phyloP scores from a whole-genome alignment of 1,140 invertebrate species.

The Cataglyphis hispanica region DNA sequence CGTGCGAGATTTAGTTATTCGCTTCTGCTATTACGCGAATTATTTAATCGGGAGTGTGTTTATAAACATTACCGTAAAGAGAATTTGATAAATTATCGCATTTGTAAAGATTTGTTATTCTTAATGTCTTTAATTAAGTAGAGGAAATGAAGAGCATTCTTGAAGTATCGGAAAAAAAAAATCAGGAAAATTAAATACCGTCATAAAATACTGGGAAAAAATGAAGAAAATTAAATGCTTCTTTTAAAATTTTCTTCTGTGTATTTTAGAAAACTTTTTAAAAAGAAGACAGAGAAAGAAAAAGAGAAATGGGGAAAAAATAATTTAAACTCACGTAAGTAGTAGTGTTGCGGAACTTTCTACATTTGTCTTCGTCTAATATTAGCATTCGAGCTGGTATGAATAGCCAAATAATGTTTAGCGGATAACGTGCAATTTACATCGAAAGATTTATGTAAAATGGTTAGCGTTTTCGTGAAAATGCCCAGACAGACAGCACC shows the following conservation, averaged over 20 bases:
- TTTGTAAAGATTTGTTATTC: background rate
- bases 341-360: background rate
- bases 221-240: too few relatives aligned
- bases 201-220: background rate
- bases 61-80: background rate
- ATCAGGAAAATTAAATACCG: background rate
- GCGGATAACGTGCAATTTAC: constrained; percentile 15
- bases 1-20: background rate
- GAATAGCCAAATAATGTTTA: constrained; percentile 22
- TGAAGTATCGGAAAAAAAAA: background rate
- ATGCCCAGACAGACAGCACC: constrained; percentile 2
- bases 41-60: background rate
- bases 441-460: constrained; percentile 36
- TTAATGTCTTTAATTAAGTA: background rate
- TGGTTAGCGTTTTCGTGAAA: constrained; percentile 25
- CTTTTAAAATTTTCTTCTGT: too few relatives aligned
- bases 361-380: background rate
- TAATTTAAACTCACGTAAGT: background rate
- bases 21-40: constrained; percentile 30
- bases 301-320: background rate
- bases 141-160: background rate
- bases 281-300: too few relatives aligned
- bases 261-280: too few relatives aligned
- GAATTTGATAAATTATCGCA: constrained; percentile 5
- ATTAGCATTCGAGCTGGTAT: background rate